Evolutionary conservation across 2,888 invertebrate species (phyloP), one percentile per base, ranked within the genome.

Genomic region (Gymnosoma rotundatum): DNA sequence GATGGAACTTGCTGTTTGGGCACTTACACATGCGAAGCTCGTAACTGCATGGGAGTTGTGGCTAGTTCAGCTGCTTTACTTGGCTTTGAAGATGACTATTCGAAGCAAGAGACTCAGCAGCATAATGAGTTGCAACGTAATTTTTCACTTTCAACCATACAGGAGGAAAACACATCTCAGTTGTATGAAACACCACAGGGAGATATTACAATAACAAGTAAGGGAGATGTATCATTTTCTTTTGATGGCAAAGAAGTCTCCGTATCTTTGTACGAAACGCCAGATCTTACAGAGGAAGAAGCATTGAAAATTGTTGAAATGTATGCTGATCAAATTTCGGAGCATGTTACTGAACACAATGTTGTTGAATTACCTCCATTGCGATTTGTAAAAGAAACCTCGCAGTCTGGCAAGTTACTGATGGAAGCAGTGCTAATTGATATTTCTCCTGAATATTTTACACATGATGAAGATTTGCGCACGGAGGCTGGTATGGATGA

Each of bases 341-440:
- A 98, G 92, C 96, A 97, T 90, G 95, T 97, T 69, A 93, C 94
- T 89, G 97, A 97, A 91, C 96, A 97, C 88, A 97, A 97, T 90
- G 94, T 97, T 3, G 95, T 97, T 1, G 97, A 97, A 90, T 92
- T 98, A 20, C 98, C 98, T 32, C 97, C 97, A 3, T 92, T 98
- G 88, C 93, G 97, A 84, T 98, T 98, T 91, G 95, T 96, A 0
- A 97, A 97, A 91, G 97, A 98, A 93, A 96, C 97, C 0, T 97
- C 97, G 0, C 96, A 95, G 10, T 96, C 97, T 0, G 97, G 97
- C 7, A 97, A 97, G 90, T 93, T 98, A 1, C 91, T 97, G 0
- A 97, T 98, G 97, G 97, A 98, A 93, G 98, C 98, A 0, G 96
- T 97, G 36, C 95, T 98, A 16, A 97, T 98, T 72, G 98, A 98